Conservation (phyloP, 2,888 invertebrate genomes). For the Sturmia bella region DNA sequence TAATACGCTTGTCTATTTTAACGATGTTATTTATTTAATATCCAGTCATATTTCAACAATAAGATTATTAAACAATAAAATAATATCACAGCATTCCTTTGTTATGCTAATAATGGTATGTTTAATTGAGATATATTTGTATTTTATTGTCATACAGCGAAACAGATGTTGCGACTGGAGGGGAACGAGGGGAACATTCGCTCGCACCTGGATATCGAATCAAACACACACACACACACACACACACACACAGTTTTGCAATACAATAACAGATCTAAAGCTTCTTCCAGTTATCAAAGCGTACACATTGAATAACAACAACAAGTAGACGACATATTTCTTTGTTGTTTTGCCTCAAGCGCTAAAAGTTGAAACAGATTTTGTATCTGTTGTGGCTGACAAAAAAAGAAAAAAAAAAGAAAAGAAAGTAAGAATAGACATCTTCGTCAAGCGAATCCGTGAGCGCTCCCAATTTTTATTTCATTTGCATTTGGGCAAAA, state of each 20-base stretch:
- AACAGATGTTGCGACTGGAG: slow-evolving; percentile 24
- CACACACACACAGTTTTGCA: neutral
- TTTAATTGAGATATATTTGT: slow-evolving; percentile 59
- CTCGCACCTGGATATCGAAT: neutral
- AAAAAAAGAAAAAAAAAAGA: no score
- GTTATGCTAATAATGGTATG: slow-evolving; percentile 32
- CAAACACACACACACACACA: neutral
- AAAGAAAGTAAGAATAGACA: no score
- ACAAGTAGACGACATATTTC: slow-evolving; percentile 6
- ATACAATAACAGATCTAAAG: neutral
- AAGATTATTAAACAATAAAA: slow-evolving; percentile 32
- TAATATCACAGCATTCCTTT: slow-evolving; percentile 10
- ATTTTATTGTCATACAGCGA: slow-evolving; percentile 53
- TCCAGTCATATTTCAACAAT: slow-evolving; percentile 2
- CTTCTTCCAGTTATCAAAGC: neutral
- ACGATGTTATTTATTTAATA: slow-evolving; percentile 8
- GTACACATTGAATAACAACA: slow-evolving; percentile 20
- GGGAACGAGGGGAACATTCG: neutral
- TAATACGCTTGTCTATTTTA: neutral
- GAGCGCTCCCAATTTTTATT: slow-evolving; percentile 44
- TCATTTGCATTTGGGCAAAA: slow-evolving; percentile 30
- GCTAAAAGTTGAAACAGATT: slow-evolving; percentile 24
- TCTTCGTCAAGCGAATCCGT: slow-evolving; percentile 25
- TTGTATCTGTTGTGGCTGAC: slow-evolving; percentile 37
- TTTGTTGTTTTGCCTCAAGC: slow-evolving; percentile 43